A percentile compares a stretch with the other conserved stretches of the same genome.
Evolutionary conservation across 2,113 vertebrate genomes (phyloP).

Genomic region (Rhinolophus ferrumequinum): DNA sequence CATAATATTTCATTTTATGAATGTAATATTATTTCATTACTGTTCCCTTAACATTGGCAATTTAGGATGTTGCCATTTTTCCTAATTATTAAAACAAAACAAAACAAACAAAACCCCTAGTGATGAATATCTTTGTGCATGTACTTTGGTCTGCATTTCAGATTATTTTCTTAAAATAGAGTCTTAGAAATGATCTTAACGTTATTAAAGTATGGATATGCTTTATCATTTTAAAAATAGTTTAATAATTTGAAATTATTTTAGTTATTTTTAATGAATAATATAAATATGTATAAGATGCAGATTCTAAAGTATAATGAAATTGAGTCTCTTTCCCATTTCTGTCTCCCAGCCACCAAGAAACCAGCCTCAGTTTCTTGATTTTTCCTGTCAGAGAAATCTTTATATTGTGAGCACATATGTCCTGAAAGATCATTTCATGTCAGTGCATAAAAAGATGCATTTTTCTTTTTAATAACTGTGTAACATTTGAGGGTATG

Average conservation of each 20-base stretch:
- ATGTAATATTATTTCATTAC: background rate
- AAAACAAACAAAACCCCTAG: background rate
- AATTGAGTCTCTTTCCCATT: background rate
- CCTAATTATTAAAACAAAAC: background rate
- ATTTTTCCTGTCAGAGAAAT: conserved; percentile 13
- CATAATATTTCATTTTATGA: background rate
- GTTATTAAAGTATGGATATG: background rate
- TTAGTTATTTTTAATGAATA: background rate
- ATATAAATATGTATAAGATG: background rate
- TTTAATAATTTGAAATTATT: background rate
- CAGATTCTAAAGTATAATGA: background rate
- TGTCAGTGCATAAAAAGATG: background rate
- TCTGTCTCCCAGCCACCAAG: background rate
- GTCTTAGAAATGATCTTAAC: background rate
- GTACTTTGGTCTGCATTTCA: background rate
- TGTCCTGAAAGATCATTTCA: background rate
- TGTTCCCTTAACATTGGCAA: background rate
- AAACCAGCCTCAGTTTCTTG: background rate
- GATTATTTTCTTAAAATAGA: conserved; percentile 32
- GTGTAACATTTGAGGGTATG: background rate
- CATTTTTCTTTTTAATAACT: conserved; percentile 1
- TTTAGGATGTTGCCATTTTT: background rate
- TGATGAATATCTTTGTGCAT: background rate
- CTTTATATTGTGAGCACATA: background rate
- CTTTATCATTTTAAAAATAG: background rate